Base-by-base conservation (phyloP, 2,113 vertebrate genomes). In the Chinchilla lanigera region DNA sequence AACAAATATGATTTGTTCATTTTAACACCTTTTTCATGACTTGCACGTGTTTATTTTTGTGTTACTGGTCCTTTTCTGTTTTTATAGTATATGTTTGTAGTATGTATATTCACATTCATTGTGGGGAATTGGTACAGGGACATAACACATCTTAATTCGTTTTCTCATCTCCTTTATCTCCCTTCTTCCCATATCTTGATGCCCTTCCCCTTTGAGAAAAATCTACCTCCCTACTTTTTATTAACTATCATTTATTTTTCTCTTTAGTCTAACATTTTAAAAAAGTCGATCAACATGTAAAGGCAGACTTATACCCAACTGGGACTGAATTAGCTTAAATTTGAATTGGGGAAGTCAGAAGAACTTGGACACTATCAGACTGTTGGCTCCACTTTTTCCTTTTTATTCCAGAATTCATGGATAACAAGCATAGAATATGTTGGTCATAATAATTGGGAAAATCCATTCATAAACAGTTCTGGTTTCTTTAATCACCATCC, bases 391-490 rank as follows among this genome's bases (percentile, higher is more conserved):
- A n/a, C 38, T 77, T 91, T 52, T 60, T 4, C 3, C 22, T 75
- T 67, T 95, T 81, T 86, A 50, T 92, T 97, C 61, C 24, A 41
- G 86, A 97, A 95, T 93, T 94, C 63, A 47, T 41, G 30, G 38
- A 47, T 89, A 86, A 58, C 50, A 93, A 86, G 92, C 47, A 54
- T 60, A 94, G 41, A 78, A 96, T 77, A 67, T 7, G 35, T 12
- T 50, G 19, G 35, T 90, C n/a, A 71, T 82, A 17, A 38, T 54
- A 63, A 83, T 84, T 26, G 86, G 75, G 52, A 89, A 87, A 81
- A 71, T 44, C 54, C 17, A 69, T 91, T 78, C 71, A 63, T 38
- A 93, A 54, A 86, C 16, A 81, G 30, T 63, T 87, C 67, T 86
- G 38, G 19, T 80, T 94, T 94, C 92, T 95, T 93, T 86, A 81